Evolutionary conservation across 2,797 vertebrate genomes (phyloP), one percentile per base, ranked within the genome.

Genomic region (Pantherophis alleghaniensis): DNA sequence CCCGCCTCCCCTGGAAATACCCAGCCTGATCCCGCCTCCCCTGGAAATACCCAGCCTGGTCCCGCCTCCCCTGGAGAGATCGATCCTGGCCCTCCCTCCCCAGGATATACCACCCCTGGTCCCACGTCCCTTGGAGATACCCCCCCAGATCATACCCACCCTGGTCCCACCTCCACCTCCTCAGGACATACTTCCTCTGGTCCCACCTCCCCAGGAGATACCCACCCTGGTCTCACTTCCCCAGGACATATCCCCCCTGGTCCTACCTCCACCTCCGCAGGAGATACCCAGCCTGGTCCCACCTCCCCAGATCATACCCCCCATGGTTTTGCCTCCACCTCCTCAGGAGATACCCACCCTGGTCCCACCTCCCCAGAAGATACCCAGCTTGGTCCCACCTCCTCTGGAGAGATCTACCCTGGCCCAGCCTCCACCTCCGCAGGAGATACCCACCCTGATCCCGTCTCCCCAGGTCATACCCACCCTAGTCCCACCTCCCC

Each of bases 281-380:
- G n/a, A 16, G 13, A 32, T 0, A 69, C 14, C 14, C 2, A 2
- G 5, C 14, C 2, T 2, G 5, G n/a, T 16, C 13, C 13, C 0
- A 5, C n/a, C 66, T 74, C 14, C n/a, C 5, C 66, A 74, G 14
- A 69, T n/a, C n/a, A 51, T 7, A 16, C n/a, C 14, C 28, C 47
- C 47, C 47, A 51, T 13, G 11, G 4, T 4, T 11, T 2, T 24
- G 9, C 24, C 60, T 61, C 61, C 28, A 1, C 28, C 63, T 66
- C 3, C 4, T 2, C 63, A 32, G 5, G 63, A 2, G 0, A 32
- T 7, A 69, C n/a, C 14, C 2, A 11, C 3, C n/a, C n/a, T 2
- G n/a, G 60, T 14, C 28, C 12, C 28, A n/a, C 28, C 63, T 66
- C 5, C 63, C 63, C 61, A 28, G 61, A 12, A 5, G 1, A 69